These are phyloP conservation scores for Eilema sororculum DNA, from an alignment of 2,888 invertebrate species.

Conservation along the genomic window DNA sequence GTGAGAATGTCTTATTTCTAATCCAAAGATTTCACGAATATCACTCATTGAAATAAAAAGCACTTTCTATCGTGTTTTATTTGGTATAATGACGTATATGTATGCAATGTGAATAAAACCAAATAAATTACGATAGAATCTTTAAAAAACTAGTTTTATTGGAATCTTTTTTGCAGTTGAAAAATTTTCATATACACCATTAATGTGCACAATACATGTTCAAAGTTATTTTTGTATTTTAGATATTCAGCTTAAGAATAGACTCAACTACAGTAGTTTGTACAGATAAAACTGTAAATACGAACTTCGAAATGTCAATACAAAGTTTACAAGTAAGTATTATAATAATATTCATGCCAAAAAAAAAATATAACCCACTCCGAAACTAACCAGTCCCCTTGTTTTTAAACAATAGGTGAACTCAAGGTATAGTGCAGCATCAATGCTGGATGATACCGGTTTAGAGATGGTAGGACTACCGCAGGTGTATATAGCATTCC, in stretches of 20 bases:
- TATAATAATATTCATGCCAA: no score
- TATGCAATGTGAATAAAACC: no score
- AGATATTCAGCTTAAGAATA: constrained; percentile 92
- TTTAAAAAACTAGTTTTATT: no score
- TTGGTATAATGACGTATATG: no score
- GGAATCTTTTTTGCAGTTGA: no score
- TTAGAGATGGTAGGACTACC: constrained; percentile 72
- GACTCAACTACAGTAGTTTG: constrained; percentile 91
- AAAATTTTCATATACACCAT: no score
- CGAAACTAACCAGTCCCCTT: background rate
- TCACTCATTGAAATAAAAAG: no score
- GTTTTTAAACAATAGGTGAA: constrained; percentile 77
- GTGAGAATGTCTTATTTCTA: constrained; percentile 66
- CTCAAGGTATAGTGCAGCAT: constrained; percentile 86
- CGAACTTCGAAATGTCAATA: constrained; percentile 90
- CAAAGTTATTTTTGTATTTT: constrained; percentile 27
- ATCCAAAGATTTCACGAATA: no score
- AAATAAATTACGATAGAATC: no score
- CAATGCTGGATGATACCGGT: constrained; percentile 60
- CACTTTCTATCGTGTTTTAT: no score
- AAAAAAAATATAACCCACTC: background rate
- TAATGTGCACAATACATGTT: background rate
- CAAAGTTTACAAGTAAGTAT: constrained; percentile 88
- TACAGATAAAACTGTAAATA: constrained; percentile 89
- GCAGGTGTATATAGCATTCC: constrained; percentile 88